Evolutionary conservation across 2,113 vertebrate species (phyloP).

Genomic region (Hystrix cristata): DNA sequence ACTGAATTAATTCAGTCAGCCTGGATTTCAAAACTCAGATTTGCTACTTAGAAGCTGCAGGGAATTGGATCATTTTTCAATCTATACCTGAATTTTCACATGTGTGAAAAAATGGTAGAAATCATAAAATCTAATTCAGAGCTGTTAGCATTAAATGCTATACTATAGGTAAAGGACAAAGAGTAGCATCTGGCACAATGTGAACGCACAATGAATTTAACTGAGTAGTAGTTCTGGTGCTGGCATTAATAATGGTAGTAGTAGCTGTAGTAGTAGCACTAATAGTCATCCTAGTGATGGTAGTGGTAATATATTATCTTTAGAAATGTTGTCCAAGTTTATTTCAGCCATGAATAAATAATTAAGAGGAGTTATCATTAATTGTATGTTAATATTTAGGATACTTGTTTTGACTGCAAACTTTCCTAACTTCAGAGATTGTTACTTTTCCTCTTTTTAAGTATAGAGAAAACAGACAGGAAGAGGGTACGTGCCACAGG

Average conservation of each 20-base stretch:
- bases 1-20: not conserved
- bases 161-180: not conserved
- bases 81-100: not conserved
- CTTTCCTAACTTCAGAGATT: not conserved
- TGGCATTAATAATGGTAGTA: not conserved
- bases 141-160: not conserved
- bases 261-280: not conserved
- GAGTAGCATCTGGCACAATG: not conserved
- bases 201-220: not conserved
- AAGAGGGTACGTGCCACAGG: not conserved
- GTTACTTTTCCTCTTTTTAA: not conserved
- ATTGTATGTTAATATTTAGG: not conserved
- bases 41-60: not conserved
- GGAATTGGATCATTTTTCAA: not conserved
- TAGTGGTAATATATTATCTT: not conserved
- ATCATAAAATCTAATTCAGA: not conserved
- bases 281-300: not conserved
- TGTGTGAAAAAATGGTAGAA: slow-evolving; percentile 15
- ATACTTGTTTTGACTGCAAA: not conserved
- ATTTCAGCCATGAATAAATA: not conserved
- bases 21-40: not conserved
- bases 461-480: not conserved
- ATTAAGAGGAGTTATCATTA: not conserved
- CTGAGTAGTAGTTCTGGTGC: not conserved
- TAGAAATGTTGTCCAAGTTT: not conserved